Evolutionary conservation across 1,140 invertebrate genomes (phyloP).

Genomic region (Meloidogyne exigua): DNA sequence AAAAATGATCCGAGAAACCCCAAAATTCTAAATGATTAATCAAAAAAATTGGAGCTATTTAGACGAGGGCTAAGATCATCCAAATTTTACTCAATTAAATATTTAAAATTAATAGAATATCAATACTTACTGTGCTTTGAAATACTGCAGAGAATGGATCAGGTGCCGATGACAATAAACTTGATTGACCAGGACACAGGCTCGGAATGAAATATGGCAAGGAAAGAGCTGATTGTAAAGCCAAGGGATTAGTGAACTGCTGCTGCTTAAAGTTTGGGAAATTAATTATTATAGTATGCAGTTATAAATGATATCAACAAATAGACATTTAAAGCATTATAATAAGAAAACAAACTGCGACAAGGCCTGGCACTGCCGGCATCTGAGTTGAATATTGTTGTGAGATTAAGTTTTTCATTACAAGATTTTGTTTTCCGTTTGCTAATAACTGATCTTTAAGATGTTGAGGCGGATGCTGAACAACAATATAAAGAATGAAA

Average conservation of each 20-base stretch:
- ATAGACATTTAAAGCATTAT: not conserved
- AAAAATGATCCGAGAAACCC: too few relatives aligned
- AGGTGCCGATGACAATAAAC: not conserved
- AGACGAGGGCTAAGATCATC: too few relatives aligned
- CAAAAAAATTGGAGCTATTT: too few relatives aligned
- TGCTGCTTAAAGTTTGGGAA: constrained; percentile 3
- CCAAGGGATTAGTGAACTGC: constrained; percentile 1
- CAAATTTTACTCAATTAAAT: too few relatives aligned
- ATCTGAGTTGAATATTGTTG: constrained; percentile 43
- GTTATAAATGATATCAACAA: too few relatives aligned
- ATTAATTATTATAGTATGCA: too few relatives aligned
- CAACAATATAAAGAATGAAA: not conserved
- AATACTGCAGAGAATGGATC: not conserved
- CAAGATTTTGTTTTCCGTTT: constrained; percentile 97
- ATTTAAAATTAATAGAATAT: too few relatives aligned
- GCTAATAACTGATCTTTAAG: constrained; percentile 98
- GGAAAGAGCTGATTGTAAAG: not conserved
- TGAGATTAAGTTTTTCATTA: constrained; percentile 73
- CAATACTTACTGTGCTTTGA: not conserved
- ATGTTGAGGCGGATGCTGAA: constrained; percentile 77
- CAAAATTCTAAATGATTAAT: too few relatives aligned
- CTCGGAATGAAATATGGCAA: constrained; percentile 18
- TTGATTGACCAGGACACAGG: not conserved
- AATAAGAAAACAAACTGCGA: constrained; percentile 41
- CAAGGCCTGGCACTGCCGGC: constrained; percentile 33